Evolutionary conservation across 2,113 vertebrate genomes (phyloP).

Genomic region (Odocoileus hemionus): DNA sequence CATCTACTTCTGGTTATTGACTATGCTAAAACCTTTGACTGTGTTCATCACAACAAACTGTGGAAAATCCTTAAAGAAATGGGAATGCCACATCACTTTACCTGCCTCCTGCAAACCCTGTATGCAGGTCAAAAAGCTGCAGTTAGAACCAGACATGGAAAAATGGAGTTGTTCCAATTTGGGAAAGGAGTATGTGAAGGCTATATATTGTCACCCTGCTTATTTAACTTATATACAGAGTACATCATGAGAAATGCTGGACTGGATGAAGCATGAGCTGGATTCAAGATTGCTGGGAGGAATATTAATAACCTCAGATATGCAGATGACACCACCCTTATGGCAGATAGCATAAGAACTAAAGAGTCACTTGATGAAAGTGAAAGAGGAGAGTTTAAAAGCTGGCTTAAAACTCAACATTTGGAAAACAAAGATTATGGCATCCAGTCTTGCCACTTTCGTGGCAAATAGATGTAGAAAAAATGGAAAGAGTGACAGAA

Average conservation of each 20-base stretch:
- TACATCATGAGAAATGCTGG: neutral
- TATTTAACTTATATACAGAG: neutral
- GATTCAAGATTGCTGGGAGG: neutral
- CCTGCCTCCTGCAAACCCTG: neutral
- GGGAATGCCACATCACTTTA: neutral
- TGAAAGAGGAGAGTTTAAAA: neutral
- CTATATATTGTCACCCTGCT: neutral
- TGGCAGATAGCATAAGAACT: neutral
- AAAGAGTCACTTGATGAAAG: neutral
- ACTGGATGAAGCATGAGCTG: neutral
- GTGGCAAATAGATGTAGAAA: neutral
- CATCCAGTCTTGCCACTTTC: neutral
- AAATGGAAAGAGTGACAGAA: neutral
- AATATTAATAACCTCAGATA: neutral
- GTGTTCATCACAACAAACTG: neutral
- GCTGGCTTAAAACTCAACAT: neutral
- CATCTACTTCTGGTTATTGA: neutral
- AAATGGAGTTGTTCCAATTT: neutral
- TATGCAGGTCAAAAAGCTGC: neutral
- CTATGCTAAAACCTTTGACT: neutral
- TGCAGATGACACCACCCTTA: neutral
- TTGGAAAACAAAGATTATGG: neutral
- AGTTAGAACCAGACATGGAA: neutral
- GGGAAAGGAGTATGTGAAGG: neutral
- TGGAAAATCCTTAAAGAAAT: neutral